Percentiles rank a stretch among this genome's conserved stretches.
Evolutionary conservation across 2,797 vertebrate genomes (phyloP).

Genomic region (Gastrophryne carolinensis): DNA sequence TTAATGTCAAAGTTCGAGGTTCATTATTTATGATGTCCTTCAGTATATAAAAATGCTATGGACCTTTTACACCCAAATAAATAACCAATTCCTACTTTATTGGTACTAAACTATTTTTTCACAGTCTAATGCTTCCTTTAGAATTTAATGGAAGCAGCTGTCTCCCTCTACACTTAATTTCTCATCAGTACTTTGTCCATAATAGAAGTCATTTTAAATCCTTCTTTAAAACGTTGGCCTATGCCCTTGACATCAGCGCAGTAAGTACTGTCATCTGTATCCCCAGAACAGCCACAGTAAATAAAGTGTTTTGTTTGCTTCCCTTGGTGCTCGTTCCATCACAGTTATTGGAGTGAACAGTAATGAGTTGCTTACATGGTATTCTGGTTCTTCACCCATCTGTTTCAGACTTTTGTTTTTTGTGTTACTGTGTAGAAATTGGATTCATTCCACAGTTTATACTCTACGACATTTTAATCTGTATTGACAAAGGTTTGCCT

Average conservation of each 20-base stretch:
- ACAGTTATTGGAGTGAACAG: constrained; percentile 21
- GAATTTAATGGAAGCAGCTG: neutral
- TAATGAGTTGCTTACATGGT: constrained; percentile 26
- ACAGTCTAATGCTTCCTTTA: neutral
- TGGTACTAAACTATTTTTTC: neutral
- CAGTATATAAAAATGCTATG: neutral
- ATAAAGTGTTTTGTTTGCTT: constrained; percentile 11
- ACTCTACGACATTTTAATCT: constrained; percentile 19
- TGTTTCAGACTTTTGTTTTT: constrained; percentile 29
- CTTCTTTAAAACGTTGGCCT: neutral
- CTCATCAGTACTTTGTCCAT: neutral
- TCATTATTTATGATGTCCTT: neutral
- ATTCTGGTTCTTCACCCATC: constrained; percentile 11
- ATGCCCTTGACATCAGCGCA: constrained; percentile 5
- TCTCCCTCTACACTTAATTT: neutral
- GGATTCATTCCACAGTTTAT: constrained; percentile 14
- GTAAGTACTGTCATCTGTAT: constrained; percentile 15
- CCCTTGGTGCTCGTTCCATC: constrained; percentile 16
- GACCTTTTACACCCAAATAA: neutral
- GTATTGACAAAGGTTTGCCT: constrained; percentile 9
- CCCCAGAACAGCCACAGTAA: constrained; percentile 23
- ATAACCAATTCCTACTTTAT: neutral
- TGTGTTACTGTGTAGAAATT: neutral
- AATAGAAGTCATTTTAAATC: neutral
- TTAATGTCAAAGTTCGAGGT: neutral